These are phyloP conservation scores for Lepilemur septentrionalis DNA, from an alignment of 2,797 vertebrate species.

Conservation along the genomic window DNA sequence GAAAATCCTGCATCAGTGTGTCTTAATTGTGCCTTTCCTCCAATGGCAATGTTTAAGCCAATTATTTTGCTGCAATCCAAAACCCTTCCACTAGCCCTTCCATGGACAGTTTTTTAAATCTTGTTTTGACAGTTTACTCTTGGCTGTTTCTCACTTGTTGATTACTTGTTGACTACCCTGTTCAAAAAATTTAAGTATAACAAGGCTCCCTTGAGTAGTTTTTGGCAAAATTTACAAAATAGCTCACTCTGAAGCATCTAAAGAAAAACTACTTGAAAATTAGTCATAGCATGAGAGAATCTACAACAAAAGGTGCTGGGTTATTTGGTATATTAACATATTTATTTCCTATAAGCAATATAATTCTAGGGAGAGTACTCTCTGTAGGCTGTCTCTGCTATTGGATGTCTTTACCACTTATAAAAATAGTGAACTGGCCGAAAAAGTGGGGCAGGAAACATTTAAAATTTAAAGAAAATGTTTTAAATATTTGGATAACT, in stretches of 20 bases:
- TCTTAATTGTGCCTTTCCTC: slow-evolving; percentile 36
- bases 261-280: slow-evolving; percentile 76
- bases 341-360: slow-evolving; percentile 29
- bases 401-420: background rate
- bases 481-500: background rate
- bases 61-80: background rate
- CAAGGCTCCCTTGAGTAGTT: background rate
- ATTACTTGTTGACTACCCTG: slow-evolving; percentile 85
- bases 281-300: slow-evolving; percentile 33
- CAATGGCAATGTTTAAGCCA: slow-evolving; percentile 56
- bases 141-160: slow-evolving; percentile 85
- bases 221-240: slow-evolving; percentile 82
- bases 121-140: slow-evolving; percentile 86
- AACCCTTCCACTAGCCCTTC: slow-evolving; percentile 53
- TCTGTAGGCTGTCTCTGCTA: background rate
- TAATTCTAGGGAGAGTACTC: slow-evolving; percentile 69
- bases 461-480: background rate
- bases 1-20: background rate
- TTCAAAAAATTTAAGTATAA: background rate
- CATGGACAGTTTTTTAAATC: slow-evolving; percentile 39
- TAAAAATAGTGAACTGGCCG: background rate
- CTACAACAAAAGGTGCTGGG: background rate
- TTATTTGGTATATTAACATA: background rate
- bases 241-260: background rate
- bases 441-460: background rate